These are phyloP conservation scores for Sebastes kiyomatsui DNA, from an alignment of 2,797 vertebrate species.

Conservation along the genomic window DNA sequence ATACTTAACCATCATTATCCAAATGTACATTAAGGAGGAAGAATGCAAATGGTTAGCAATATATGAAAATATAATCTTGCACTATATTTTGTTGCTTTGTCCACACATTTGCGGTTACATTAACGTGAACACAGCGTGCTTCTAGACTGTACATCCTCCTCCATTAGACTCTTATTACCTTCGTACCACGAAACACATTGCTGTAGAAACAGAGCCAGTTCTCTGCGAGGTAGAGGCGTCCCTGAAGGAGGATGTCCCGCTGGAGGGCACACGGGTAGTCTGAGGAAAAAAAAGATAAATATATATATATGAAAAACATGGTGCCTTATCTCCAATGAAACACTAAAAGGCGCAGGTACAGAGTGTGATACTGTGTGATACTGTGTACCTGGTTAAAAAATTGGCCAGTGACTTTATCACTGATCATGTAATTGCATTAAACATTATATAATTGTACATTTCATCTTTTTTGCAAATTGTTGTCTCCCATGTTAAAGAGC, in stretches of 20 bases:
- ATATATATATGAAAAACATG: background rate
- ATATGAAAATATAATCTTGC: background rate
- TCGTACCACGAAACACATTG: constrained; percentile 94
- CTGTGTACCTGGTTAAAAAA: background rate
- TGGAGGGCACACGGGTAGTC: constrained; percentile 95
- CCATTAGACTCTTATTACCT: constrained; percentile 76
- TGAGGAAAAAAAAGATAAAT: constrained; percentile 48
- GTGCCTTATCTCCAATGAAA: background rate
- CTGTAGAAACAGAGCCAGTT: constrained; percentile 96
- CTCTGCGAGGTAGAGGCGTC: constrained; percentile 91
- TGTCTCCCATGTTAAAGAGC: background rate
- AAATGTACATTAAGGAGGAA: background rate
- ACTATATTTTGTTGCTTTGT: background rate
- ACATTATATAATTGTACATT: too few species aligned
- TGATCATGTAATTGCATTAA: background rate
- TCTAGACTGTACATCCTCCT: background rate
- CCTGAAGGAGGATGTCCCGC: constrained; percentile 94
- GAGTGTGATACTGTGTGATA: background rate
- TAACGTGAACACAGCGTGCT: background rate
- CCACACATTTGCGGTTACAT: background rate
- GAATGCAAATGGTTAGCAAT: background rate
- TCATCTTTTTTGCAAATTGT: background rate
- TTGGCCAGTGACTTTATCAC: background rate
- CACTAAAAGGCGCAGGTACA: background rate
- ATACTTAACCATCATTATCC: background rate